phyloP scores from a whole-genome alignment of 1,140 invertebrate genomes.

The Calosoma granatense region DNA sequence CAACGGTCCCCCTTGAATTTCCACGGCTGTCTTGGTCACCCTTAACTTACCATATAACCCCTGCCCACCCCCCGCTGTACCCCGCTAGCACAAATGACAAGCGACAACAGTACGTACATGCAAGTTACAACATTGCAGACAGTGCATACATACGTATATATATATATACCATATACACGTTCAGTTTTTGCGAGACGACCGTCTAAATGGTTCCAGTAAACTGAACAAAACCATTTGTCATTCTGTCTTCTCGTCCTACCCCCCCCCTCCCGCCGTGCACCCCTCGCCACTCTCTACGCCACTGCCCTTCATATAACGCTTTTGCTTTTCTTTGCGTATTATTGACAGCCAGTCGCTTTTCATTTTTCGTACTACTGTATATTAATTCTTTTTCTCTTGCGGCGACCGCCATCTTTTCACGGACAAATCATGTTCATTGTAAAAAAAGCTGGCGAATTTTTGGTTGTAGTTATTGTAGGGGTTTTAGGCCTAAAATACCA shows the following conservation, averaged over 20 bases:
- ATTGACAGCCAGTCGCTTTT: slow-evolving; percentile 7
- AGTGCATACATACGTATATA: slow-evolving; percentile 6
- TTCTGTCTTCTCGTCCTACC: not conserved
- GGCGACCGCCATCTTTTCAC: not conserved
- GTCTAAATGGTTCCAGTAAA: slow-evolving; percentile 8
- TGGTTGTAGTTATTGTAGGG: not conserved
- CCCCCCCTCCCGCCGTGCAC: not conserved
- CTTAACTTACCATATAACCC: not conserved
- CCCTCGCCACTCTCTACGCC: not conserved
- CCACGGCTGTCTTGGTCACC: not conserved
- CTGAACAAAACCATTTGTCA: slow-evolving; percentile 6
- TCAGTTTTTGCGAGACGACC: not conserved
- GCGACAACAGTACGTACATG: not conserved
- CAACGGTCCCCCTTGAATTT: not conserved
- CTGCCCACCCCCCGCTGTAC: not conserved
- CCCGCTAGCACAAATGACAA: not conserved
- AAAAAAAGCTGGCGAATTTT: not conserved
- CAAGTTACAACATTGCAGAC: not conserved
- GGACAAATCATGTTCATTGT: not conserved
- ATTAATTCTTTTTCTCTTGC: slow-evolving; percentile 3
- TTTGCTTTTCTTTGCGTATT: slow-evolving; percentile 9
- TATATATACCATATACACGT: no score
- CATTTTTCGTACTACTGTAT: slow-evolving; percentile 4
- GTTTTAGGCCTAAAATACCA: no score
- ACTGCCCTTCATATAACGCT: no score